A percentile compares a stretch with the other conserved stretches of the same genome.
Evolutionary conservation across 2,888 invertebrate species (phyloP).

Genomic region (Syritta pipiens): DNA sequence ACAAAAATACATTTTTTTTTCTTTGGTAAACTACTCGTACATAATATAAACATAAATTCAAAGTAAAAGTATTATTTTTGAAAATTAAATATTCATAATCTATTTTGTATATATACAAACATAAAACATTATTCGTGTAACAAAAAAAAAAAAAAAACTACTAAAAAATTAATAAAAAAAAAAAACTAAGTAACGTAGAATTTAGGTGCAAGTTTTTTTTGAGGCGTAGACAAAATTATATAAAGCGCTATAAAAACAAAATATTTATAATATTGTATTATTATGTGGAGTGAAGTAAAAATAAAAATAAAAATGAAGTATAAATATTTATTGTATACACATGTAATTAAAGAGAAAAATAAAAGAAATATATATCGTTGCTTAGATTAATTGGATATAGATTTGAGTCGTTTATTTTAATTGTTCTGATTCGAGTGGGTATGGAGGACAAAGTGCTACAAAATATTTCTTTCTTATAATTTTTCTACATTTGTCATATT

Average conservation of each 20-base stretch:
- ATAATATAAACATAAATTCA: not conserved
- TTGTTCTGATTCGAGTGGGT: not conserved
- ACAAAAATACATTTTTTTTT: not conserved
- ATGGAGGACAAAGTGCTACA: too few relatives aligned
- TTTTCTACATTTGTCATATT: too few relatives aligned
- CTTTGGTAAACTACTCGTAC: not conserved
- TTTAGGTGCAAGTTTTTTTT: constrained; percentile 41
- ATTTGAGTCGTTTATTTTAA: not conserved
- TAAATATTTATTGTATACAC: constrained; percentile 54
- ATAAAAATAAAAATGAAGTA: constrained; percentile 2
- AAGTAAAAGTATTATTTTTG: constrained; percentile 24
- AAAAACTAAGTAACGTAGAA: constrained; percentile 21
- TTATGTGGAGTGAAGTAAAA: constrained; percentile 37
- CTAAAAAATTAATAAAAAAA: too few relatives aligned
- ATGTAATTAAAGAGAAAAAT: constrained; percentile 46
- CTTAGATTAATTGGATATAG: constrained; percentile 41
- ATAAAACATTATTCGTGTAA: constrained; percentile 36
- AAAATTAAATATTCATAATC: constrained; percentile 12
- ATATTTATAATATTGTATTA: constrained; percentile 51
- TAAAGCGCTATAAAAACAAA: constrained; percentile 38
- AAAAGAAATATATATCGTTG: constrained; percentile 50
- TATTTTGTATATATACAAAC: constrained; percentile 56
- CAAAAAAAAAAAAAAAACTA: constrained; percentile 16
- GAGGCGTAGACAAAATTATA: constrained; percentile 19
- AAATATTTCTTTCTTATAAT: too few relatives aligned